Conservation (phyloP, 2,113 vertebrate genomes). For the Sardina pilchardus region DNA sequence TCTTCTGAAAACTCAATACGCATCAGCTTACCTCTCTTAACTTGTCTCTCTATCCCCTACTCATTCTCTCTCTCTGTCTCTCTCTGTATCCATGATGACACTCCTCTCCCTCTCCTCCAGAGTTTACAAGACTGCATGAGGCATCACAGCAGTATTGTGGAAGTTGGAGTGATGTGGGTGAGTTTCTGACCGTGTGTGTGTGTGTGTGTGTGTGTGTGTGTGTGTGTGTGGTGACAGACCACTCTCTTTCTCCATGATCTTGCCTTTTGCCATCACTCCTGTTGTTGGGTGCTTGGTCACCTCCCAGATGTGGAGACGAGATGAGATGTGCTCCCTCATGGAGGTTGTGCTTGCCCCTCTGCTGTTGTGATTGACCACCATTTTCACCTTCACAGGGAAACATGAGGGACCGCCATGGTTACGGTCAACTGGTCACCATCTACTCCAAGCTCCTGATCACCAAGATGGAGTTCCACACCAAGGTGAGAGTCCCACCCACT, state of each 20-base stretch:
- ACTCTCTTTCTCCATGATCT: neutral
- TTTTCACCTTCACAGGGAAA: conserved; percentile 70
- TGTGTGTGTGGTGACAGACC: neutral
- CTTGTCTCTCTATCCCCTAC: neutral
- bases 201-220: neutral
- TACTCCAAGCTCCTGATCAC: conserved; percentile 84
- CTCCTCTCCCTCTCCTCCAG: conserved; percentile 59
- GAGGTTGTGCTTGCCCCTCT: neutral
- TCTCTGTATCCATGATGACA: neutral
- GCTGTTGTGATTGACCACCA: neutral
- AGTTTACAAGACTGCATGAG: conserved; percentile 94
- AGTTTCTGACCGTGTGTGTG: conserved; percentile 56
- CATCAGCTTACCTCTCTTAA: neutral
- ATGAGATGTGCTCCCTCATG: neutral
- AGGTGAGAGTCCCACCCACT: conserved; percentile 68
- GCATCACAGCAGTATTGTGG: conserved; percentile 87
- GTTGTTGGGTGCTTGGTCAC: too few species aligned
- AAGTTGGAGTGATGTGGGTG: conserved; percentile 89
- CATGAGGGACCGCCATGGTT: conserved; percentile 85
- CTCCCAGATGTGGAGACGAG: too few species aligned
- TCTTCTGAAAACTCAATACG: neutral
- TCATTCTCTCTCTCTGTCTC: neutral
- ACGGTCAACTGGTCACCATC: conserved; percentile 85
- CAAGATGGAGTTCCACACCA: conserved; percentile 91
- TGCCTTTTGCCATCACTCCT: neutral